Base-by-base conservation (phyloP, 64 coral and sea anemone genomes). In the Montipora efflorescens region DNA sequence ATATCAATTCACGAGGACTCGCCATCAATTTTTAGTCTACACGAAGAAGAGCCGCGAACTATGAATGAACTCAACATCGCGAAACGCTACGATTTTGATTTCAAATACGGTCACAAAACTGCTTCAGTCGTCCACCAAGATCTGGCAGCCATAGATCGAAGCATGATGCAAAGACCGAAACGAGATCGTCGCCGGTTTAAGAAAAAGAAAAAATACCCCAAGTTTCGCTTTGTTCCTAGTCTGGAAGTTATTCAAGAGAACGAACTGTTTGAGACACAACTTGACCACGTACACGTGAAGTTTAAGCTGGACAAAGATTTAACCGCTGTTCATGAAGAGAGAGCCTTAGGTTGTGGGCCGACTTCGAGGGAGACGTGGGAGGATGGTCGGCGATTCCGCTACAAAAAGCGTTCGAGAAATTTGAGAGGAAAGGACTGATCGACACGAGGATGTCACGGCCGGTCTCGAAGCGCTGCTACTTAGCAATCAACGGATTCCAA, bases 211-310 rank as follows among this genome's bases (percentile, higher is more conserved):
- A 88, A 88, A 36, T 87, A 88, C 45, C 77, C 74, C 3, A 79
- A 82, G 68, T 93, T 93, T 72, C 84, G 59, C 11, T 93, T 93
- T 88, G 82, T 59, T 50, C 92, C 92, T n/a, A 79, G 59, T 70
- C 92, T 93, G 11, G 92, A 93, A 76, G 86, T 71, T 76, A 93
- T 93, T 73, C 61, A 93, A 50, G 92, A 93, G 45, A 48, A 86
- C 19, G 82, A 86, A 86, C 82, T 86, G 16, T 86, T 86, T 50
- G 82, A 86, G 47, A 86, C 82, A 5, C 62, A 86, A 21, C 1
- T 21, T 2, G 82, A 86, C 28, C 28, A 28, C 28, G 28, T 28
- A 51, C 21, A 15, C 71, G 47, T 86, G 19, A 86, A 20, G 43
- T 70, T 48, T 5, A 70, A 50, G 67, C 18, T 25, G 0, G 67